Evolutionary conservation across 2,797 vertebrate species (phyloP).

Genomic region (Acrocephalus scirpaceus): DNA sequence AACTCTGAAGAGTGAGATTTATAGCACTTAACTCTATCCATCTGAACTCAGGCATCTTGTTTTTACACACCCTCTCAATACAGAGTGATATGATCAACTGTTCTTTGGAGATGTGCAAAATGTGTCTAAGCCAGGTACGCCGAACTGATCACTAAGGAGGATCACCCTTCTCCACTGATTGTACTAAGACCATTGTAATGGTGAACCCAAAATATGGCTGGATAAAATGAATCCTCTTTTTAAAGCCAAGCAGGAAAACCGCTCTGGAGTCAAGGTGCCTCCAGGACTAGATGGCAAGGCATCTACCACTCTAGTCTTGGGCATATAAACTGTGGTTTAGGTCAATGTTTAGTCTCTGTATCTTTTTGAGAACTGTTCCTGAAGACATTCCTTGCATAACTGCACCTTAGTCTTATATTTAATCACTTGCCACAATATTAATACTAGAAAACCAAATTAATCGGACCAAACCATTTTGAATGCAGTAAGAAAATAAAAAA

Average conservation of each 20-base stretch:
- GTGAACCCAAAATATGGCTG: background rate
- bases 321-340: background rate
- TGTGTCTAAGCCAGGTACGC: background rate
- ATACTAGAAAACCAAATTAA: background rate
- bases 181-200: background rate
- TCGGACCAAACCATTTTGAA: background rate
- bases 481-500: background rate
- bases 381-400: background rate
- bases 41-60: conserved; percentile 57
- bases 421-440: background rate
- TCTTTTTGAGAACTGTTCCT: background rate
- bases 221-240: background rate
- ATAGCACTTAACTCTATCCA: conserved; percentile 72
- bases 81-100: background rate
- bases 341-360: background rate
- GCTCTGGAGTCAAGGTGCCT: background rate
- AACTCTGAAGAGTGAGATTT: conserved; percentile 74
- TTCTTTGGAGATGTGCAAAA: background rate
- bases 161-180: background rate
- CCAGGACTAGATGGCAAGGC: background rate
- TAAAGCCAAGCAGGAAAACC: background rate
- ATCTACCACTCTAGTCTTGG: background rate
- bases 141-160: background rate
- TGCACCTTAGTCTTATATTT: background rate
- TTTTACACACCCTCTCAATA: conserved; percentile 42